A percentile compares a stretch with the other conserved stretches of the same genome.
phyloP scores from a whole-genome alignment of 2,797 vertebrate genomes.

The Arremon aurantiirostris region DNA sequence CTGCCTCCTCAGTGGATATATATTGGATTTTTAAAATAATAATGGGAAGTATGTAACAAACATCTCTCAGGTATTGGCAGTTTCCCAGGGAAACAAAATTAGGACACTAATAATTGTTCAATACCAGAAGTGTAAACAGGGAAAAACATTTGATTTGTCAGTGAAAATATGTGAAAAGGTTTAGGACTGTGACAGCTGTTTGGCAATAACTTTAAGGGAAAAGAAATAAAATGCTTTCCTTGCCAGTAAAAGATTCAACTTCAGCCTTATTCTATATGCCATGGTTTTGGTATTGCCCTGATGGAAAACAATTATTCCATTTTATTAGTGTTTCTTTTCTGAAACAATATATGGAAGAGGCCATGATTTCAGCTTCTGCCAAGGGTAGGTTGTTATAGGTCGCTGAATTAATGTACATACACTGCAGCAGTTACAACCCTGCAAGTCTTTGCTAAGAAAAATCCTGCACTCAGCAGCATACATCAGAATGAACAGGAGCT shows the following conservation, averaged over 20 bases:
- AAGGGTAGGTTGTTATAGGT: background rate
- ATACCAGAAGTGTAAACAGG: background rate
- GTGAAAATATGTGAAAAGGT: background rate
- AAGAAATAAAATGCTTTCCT: background rate
- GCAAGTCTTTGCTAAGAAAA: background rate
- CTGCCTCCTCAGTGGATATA: background rate
- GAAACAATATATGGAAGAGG: background rate
- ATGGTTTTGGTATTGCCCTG: background rate
- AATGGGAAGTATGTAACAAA: background rate
- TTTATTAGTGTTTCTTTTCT: background rate
- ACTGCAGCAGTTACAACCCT: background rate
- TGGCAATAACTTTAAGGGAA: background rate
- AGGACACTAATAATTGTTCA: background rate
- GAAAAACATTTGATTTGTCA: background rate
- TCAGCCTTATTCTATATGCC: background rate
- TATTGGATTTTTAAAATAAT: background rate
- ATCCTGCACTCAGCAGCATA: background rate
- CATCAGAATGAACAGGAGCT: background rate
- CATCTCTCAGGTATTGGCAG: background rate
- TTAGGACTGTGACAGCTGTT: background rate
- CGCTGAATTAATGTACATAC: fast-evolving
- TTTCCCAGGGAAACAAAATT: background rate
- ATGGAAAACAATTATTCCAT: background rate
- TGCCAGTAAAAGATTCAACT: background rate
- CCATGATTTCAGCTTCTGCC: background rate